Base-by-base conservation (phyloP, 2,888 invertebrate species). In the Orthosia gracilis region DNA sequence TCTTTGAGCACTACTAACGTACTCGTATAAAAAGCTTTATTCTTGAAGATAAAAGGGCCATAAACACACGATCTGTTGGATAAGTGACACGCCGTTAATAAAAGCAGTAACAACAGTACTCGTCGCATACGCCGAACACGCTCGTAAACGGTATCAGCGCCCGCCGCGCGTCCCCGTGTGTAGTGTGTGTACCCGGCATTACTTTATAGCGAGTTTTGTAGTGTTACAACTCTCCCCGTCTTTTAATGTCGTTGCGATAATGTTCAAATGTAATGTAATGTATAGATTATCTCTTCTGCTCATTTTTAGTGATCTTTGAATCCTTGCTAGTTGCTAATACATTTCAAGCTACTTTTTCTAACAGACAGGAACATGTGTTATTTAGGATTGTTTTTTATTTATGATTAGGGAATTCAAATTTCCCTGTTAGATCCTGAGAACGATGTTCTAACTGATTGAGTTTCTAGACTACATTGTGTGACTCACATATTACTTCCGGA, bases 61-160 rank as follows among this genome's bases (percentile, higher is more conserved):
- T 86, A 87, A 86, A 86, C 80, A 85, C 65, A 64, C 80, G 88
- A 86, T 86, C 77, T 73, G 74, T 63, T 65, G 59, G 86, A 85
- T 83, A 87, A 69, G 69, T 76, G 76, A 78, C 86, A 69, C 74
- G 76, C 67, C 77, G 76, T 81, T 83, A 76, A 79, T 87, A 87
- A 84, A 81, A 74, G 72, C 72, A 61, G 76, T 80, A 70, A 68
- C 85, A 66, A 52, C 79, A 50, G 57, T 47, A 64, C 55, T 7
- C 65, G 64, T n/a, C 82, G 62, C 57, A 31, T 57, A 55, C 69
- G 74, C 63, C 68, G 62, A 15, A 21, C 59, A 12, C 59, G 83
- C 61, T 87, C 87, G 82, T 86, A 85, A 86, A 87, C 76, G 47
- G 73, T 77, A 82, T 85, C 85, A 71, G 82, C 68, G 69, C 17